Conservation (phyloP, 2,113 vertebrate species). For the Caranx ignobilis region DNA sequence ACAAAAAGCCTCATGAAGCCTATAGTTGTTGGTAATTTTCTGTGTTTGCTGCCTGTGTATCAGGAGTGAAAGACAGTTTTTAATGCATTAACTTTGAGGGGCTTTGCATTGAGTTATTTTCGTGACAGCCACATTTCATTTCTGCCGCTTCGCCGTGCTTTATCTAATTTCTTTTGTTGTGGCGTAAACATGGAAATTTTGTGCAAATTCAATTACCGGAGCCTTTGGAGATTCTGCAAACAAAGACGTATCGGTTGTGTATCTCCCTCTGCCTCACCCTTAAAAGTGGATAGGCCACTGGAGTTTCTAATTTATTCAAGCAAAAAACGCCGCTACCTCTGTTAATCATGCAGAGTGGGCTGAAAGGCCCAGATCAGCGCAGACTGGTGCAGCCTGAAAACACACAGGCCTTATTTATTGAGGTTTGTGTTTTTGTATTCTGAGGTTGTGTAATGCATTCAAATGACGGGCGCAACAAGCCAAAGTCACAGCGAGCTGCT, state of each 20-base stretch:
- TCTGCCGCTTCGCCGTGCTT: conserved; percentile 59
- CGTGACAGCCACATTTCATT: conserved; percentile 76
- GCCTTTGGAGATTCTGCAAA: conserved; percentile 78
- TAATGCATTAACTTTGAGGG: conserved; percentile 69
- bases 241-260: conserved; percentile 73
- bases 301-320: conserved; percentile 79
- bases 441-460: conserved; percentile 77
- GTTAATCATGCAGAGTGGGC: conserved; percentile 77
- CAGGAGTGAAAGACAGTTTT: conserved; percentile 63
- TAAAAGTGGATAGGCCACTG: conserved; percentile 56
- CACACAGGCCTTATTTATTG: conserved; percentile 75
- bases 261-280: conserved; percentile 46
- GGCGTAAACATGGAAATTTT: conserved; percentile 77
- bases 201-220: conserved; percentile 78
- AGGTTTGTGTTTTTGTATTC: conserved; percentile 77
- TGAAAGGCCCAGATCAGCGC: conserved; percentile 69
- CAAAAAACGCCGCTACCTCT: conserved; percentile 65
- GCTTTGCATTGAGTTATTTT: conserved; percentile 63
- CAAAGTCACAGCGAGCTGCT: conserved; percentile 74
- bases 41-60: conserved; percentile 67
- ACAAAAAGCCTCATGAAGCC: conserved; percentile 20
- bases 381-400: conserved; percentile 63
- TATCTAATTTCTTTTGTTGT: conserved; percentile 82
- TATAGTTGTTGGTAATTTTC: conserved; percentile 39
- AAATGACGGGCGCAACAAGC: conserved; percentile 76